Evolutionary conservation across 2,797 vertebrate genomes (phyloP).

Genomic region (Spinus olivaceus): DNA sequence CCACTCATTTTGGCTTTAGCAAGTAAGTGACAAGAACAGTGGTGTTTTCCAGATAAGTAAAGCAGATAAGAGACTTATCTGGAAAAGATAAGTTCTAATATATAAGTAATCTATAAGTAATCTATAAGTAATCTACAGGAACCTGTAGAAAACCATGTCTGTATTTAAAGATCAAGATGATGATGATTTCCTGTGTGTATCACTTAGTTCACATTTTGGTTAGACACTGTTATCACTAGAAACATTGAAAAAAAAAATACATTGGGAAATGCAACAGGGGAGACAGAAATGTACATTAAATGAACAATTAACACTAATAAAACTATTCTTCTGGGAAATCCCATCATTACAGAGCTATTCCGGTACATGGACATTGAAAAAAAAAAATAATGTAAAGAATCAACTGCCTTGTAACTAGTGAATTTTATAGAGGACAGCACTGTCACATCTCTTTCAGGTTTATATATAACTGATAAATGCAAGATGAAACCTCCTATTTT

Average conservation of each 20-base stretch:
- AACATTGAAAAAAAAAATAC: background rate
- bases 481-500: background rate
- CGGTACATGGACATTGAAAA: background rate
- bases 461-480: conserved; percentile 2
- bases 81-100: too few relatives aligned
- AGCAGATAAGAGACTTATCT: too few relatives aligned
- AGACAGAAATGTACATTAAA: background rate
- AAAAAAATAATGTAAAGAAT: background rate
- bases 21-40: background rate
- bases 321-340: background rate
- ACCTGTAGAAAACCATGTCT: background rate
- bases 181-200: background rate
- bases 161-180: background rate
- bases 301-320: background rate
- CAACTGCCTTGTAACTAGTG: background rate
- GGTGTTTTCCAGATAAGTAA: background rate
- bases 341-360: background rate
- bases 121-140: too few relatives aligned
- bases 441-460: background rate
- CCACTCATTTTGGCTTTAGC: background rate
- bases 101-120: too few relatives aligned
- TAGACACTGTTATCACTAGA: background rate
- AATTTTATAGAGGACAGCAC: background rate
- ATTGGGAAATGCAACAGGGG: background rate
- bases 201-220: background rate